Evolutionary conservation across 2,113 vertebrate genomes (phyloP).

Genomic region (Felis chaus): DNA sequence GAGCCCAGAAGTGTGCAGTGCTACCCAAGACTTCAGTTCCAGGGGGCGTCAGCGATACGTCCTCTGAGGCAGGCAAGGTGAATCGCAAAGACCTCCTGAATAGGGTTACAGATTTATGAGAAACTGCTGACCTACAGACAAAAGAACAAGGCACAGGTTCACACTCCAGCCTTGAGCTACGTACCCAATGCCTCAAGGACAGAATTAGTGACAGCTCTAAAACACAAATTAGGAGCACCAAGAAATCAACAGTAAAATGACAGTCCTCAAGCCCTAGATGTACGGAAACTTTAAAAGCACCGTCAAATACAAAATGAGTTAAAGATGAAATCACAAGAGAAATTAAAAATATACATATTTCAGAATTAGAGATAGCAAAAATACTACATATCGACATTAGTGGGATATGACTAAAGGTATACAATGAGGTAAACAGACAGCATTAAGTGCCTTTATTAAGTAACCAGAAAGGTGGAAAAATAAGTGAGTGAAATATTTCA

Average conservation of each 20-base stretch:
- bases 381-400: not conserved
- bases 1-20: not conserved
- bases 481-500: slow-evolving; percentile 21
- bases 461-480: slow-evolving; percentile 6
- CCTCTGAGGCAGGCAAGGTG: not conserved
- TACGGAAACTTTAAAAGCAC: not conserved
- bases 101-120: not conserved
- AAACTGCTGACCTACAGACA: not conserved
- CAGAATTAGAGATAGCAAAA: not conserved
- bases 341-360: not conserved
- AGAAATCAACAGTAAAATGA: slow-evolving; percentile 26
- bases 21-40: not conserved
- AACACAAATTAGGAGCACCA: not conserved
- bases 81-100: not conserved
- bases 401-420: not conserved
- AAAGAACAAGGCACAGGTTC: not conserved
- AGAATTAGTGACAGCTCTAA: not conserved
- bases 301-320: not conserved
- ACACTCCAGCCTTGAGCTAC: not conserved
- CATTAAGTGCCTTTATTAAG: not conserved
- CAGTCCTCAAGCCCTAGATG: not conserved
- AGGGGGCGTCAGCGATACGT: not conserved
- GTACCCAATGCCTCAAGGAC: not conserved
- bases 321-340: not conserved
- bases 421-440: not conserved